Evolutionary conservation across 92 coral and sea anemone genomes (phyloP).

Genomic region (Parazoanthus atlanticus): DNA sequence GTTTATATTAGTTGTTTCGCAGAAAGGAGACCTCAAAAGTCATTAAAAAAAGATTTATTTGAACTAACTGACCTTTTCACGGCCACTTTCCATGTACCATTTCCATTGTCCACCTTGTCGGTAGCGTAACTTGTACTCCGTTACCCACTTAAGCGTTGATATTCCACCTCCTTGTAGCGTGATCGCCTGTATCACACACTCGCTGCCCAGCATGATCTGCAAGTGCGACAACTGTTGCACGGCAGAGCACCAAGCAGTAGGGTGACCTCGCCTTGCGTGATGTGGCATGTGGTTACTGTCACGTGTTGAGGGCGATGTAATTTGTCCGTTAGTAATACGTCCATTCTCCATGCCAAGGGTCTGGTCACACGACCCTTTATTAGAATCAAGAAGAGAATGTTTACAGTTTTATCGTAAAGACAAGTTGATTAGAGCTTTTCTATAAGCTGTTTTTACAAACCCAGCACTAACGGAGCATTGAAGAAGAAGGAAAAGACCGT

Average conservation of each 20-base stretch:
- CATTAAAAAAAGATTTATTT: neutral
- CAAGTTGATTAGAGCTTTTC: too few species aligned
- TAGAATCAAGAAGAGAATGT: neutral
- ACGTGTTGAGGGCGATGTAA: conserved; percentile 18
- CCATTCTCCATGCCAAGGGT: conserved; percentile 15
- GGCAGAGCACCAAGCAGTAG: conserved; percentile 12
- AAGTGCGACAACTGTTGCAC: neutral
- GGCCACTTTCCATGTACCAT: conserved; percentile 14
- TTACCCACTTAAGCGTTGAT: conserved; percentile 12
- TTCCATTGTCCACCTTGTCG: conserved; percentile 19
- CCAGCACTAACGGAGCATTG: too few species aligned
- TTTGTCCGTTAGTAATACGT: neutral
- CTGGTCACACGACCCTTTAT: conserved; percentile 11
- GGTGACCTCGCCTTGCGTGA: conserved; percentile 34
- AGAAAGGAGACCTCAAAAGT: neutral
- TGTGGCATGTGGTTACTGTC: conserved; percentile 6
- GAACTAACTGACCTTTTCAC: neutral
- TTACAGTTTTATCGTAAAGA: neutral
- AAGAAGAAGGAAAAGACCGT: too few species aligned
- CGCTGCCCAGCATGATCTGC: conserved; percentile 1
- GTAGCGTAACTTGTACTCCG: neutral
- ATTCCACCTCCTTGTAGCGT: conserved; percentile 17
- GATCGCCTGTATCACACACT: conserved; percentile 5
- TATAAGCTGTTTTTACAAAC: too few species aligned
- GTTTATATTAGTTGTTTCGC: too few species aligned